Base-by-base conservation (phyloP, 2,888 invertebrate genomes). In the Sinelater perroti region DNA sequence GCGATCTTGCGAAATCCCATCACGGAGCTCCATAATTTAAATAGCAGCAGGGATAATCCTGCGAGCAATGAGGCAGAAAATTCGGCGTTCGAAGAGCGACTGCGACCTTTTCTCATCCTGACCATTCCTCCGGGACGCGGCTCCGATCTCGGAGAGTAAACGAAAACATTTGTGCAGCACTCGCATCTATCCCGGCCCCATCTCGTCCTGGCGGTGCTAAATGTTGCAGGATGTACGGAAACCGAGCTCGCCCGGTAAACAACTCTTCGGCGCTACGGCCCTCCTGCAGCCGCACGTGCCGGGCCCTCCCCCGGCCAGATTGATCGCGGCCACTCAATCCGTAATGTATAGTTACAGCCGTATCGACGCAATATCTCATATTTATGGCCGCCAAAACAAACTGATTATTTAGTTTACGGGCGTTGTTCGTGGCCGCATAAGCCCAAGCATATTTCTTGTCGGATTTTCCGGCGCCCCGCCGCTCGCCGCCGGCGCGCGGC, bases 301-400 rank as follows among this genome's bases (percentile, higher is more conserved):
- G 57, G 55, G 53, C 50, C 42, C 31, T 30, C 36, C 20, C 51
- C 60, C 51, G 60, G 35, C 55, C 55, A 51, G 60, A 60, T 60
- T 60, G 55, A 60, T 60, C 55, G 60, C 28, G 40, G 46, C 60
- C 51, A 60, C 50, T 57, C 64, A 61, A 65, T 65, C 64, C 54
- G 57, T 65, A 65, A 65, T 64, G 62, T 61, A 65, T 59, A 60
- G 65, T 65, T 65, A 65, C 64, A 62, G 65, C 61, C 61, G 61
- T 65, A 65, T 62, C 60, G 47, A 62, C 55, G 38, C 50, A 57
- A 56, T 64, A 65, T 65, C 61, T 64, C 61, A 65, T 61, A 65
- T 65, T 65, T 65, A 65, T 57, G 61, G 59, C 52, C 49, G 31
- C 26, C 60, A 54, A 54, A 53, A 51, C 45, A 60, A 60, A 55